Base-by-base conservation (phyloP, 2,888 invertebrate genomes). In the Drosophila pegasa region DNA sequence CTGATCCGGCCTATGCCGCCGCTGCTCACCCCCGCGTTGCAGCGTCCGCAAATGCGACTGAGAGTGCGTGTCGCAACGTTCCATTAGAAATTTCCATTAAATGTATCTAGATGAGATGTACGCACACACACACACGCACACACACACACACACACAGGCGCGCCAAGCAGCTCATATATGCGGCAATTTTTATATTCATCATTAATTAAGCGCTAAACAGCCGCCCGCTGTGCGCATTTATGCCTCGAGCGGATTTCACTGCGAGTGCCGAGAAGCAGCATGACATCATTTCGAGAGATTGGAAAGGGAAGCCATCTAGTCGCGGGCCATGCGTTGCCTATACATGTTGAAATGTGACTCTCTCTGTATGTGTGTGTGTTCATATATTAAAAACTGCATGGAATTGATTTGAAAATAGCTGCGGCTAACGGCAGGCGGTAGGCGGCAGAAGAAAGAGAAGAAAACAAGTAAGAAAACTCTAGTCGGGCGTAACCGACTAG, bases 151-250 rank as follows among this genome's bases (percentile, higher is more conserved):
- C 2, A 9, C 8, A 14, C 12, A 1, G 9, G 8, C 22, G 16
- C 9, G 20, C 14, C 29, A 7, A 47, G 29, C 18, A 20, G 40
- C 50, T 55, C 54, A 47, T 38, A 65, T 59, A 62, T 70, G 85
- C 78, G 86, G 87, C 87, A 87, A 78, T 81, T 88, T 89, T 89
- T 79, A 89, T 86, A 86, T 88, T 89, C 87, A 86, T 86, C 85
- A 89, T 86, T 86, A 86, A 86, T 86, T 86, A 89, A 86, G 85
- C 89, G 88, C 87, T 86, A 86, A 86, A 86, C 78, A 88, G 89
- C 69, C 75, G 88, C 89, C 75, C 69, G 85, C 85, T 86, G 85
- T 67, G 85, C 68, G 27, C 72, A 76, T 78, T 72, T 69, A 78
- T 75, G 75, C 75, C 79, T 55, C 54, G 55, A 69, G 75, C 75